Percentiles rank a stretch among this genome's conserved stretches.
Conservation (phyloP, 2,888 invertebrate genomes). For the Eutolmus rufibarbis region DNA sequence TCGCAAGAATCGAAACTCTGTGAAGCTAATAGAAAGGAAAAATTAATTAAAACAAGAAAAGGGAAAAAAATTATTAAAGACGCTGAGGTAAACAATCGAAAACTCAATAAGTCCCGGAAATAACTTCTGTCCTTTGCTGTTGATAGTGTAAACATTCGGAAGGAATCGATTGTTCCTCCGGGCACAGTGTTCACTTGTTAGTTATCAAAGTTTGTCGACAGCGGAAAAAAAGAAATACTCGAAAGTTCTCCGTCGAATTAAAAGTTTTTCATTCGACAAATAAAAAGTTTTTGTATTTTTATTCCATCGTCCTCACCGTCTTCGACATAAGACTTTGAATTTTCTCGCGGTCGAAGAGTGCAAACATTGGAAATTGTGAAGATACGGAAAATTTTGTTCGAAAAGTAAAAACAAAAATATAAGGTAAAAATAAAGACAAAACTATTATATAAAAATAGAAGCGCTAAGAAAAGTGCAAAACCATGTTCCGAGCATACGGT, state of each 20-base stretch:
- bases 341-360: neutral
- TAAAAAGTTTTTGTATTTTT: neutral
- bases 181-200: neutral
- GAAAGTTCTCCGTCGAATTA: neutral
- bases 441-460: neutral
- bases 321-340: neutral
- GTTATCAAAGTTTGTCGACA: neutral
- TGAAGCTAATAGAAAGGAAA: neutral
- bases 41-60: neutral
- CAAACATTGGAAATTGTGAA: neutral
- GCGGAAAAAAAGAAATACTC: neutral
- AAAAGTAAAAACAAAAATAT: neutral
- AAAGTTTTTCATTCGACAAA: neutral
- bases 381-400: neutral
- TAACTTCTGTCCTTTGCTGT: neutral
- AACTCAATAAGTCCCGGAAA: neutral
- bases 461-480: neutral
- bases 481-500: constrained; percentile 43
- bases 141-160: neutral
- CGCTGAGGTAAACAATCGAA: neutral
- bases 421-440: neutral
- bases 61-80: neutral
- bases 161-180: neutral
- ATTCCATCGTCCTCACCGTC: neutral
- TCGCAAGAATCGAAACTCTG: neutral